Base-by-base conservation (phyloP, 35 echinoderm and acorn worm species). In the Lytechinus pictus region DNA sequence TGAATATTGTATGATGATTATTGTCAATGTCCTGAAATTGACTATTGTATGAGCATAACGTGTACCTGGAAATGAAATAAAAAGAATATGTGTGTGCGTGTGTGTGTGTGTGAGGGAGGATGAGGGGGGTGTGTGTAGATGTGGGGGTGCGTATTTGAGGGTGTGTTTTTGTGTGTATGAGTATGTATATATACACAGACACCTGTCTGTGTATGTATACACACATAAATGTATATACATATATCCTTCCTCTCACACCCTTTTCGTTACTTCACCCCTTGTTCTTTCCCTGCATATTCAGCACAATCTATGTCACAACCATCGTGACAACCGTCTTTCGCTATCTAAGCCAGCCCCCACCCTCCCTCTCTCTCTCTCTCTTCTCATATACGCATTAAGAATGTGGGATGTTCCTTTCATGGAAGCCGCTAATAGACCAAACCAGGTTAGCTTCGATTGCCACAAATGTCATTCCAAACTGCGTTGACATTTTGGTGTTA, bases 371-470 rank as follows among this genome's bases (percentile, higher is more conserved):
- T 24, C 66, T 24, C 66, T 24, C 66, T 79, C 19, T 79, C 66
- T 79, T 58, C 56, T 13, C 14, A 13, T 79, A n/a, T 8, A 24
- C n/a, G 66, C 66, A 6, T 79, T 7, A 24, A 79, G 12, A 24
- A 79, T 79, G 66, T 19, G 19, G 3, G 66, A 79, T n/a, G 66
- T 79, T 79, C 16, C 66, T 79, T 79, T 79, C 66, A 79, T 79
- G 21, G 21, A 19, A 0, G 88, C 88, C 88, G 88, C 88, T 90
- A 90, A 90, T 90, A 90, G 52, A 52, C 88, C 29, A 90, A 90
- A 90, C 52, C 88, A 6, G 88, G 88, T 90, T 90, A 54, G 11
- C 28, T 90, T 90, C 88, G 88, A 90, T 90, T 90, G 88, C 52
- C 88, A 90, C 27, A 90, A 90, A 90, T 90, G 88, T 90, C 88